These are phyloP conservation scores for Gavialis gangeticus DNA, from an alignment of 2,113 vertebrate species.

Conservation along the genomic window DNA sequence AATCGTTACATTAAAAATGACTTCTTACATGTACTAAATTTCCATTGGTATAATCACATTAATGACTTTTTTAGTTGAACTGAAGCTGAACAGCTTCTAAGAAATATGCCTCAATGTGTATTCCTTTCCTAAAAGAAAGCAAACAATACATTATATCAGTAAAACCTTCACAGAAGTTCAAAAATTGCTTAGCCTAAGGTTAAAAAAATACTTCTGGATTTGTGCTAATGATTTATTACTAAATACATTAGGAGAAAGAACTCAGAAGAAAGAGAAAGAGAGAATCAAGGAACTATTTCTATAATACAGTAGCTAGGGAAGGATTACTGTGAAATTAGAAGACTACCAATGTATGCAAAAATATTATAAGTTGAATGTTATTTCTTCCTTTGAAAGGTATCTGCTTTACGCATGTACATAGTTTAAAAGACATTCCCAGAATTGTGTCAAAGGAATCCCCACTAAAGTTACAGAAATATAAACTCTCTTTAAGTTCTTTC, in stretches of 20 bases:
- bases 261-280: background rate
- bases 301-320: constrained; percentile 7
- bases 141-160: background rate
- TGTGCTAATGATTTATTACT: background rate
- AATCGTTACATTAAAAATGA: background rate
- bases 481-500: constrained; percentile 20
- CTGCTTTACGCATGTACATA: constrained; percentile 42
- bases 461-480: constrained; percentile 70
- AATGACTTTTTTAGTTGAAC: background rate
- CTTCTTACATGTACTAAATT: background rate
- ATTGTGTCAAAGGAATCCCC: constrained; percentile 73
- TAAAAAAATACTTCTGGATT: background rate
- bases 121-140: background rate
- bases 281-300: constrained; percentile 20
- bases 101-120: background rate
- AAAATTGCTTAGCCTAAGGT: background rate
- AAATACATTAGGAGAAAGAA: background rate
- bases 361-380: constrained; percentile 3
- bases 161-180: background rate
- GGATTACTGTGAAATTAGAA: constrained; percentile 25
- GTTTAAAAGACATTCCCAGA: constrained; percentile 69
- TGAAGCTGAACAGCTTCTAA: background rate
- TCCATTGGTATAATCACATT: constrained; percentile 1
- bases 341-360: constrained; percentile 14
- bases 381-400: constrained; percentile 71